A percentile compares a stretch with the other conserved stretches of the same genome.
Conservation (phyloP, 2,797 vertebrate species). For the Odontamblyopus rebecca region DNA sequence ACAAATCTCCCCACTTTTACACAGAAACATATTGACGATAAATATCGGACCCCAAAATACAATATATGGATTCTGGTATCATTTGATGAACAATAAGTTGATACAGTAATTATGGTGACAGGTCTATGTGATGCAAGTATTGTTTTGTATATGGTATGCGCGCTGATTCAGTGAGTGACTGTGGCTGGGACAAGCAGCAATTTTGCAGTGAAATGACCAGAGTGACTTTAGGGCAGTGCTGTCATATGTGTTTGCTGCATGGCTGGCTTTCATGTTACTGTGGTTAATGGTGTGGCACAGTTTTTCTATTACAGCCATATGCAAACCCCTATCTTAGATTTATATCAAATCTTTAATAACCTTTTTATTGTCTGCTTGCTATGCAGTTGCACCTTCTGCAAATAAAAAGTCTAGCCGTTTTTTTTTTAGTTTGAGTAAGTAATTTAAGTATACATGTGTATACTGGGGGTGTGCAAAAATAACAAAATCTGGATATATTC, state of each 20-base stretch:
- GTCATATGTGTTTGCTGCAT: conserved; percentile 27
- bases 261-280: conserved; percentile 31
- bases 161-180: conserved; percentile 18
- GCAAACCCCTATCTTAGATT: conserved; percentile 5
- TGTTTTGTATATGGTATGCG: not conserved
- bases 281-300: conserved; percentile 23
- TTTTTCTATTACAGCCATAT: conserved; percentile 21
- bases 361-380: not conserved
- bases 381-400: not conserved
- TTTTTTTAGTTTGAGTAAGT: too few species aligned
- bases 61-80: too few species aligned
- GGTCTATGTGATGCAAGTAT: not conserved
- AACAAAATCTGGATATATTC: too few species aligned
- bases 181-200: conserved; percentile 17
- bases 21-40: too few species aligned
- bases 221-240: conserved; percentile 5
- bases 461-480: too few species aligned
- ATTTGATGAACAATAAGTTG: too few species aligned
- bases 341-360: not conserved
- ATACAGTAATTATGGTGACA: too few species aligned
- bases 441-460: too few species aligned
- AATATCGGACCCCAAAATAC: too few species aligned
- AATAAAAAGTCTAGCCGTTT: not conserved
- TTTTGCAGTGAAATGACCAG: conserved; percentile 12
- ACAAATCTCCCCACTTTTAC: too few species aligned